A percentile compares a stretch with the other conserved stretches of the same genome.
phyloP scores from a whole-genome alignment of 23 tunicate genomes.

The Halocynthia roretzi region DNA sequence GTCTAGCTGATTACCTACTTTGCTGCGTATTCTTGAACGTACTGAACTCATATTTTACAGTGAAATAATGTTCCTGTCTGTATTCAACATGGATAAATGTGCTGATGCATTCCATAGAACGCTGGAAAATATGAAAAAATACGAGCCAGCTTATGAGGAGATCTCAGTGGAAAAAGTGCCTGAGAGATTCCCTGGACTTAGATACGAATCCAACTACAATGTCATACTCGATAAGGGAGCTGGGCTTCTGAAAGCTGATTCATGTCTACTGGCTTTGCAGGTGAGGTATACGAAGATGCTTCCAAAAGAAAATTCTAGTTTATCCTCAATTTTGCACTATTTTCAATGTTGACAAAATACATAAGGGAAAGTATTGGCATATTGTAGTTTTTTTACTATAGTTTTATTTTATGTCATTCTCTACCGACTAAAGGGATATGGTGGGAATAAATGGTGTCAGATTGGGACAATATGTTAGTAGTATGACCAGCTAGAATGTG shows the following conservation, averaged over 20 bases:
- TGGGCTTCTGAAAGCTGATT: conserved; percentile 54
- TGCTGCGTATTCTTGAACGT: no score
- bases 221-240: conserved; percentile 45
- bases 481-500: no score
- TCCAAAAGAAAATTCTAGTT: no score
- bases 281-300: conserved; percentile 1
- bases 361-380: no score
- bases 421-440: no score
- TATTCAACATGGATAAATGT: conserved; percentile 5
- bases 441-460: no score
- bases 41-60: not conserved
- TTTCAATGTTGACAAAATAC: no score
- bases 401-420: no score
- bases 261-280: conserved; percentile 46
- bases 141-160: conserved; percentile 2
- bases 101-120: not conserved
- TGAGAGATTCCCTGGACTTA: conserved; percentile 34
- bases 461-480: no score
- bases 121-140: not conserved
- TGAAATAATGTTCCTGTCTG: not conserved
- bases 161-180: conserved; percentile 16
- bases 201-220: not conserved
- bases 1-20: no score
- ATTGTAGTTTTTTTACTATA: no score
- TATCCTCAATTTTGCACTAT: no score